Base-by-base conservation (phyloP, 2,888 invertebrate genomes). In the Barypeithes pellucidus region DNA sequence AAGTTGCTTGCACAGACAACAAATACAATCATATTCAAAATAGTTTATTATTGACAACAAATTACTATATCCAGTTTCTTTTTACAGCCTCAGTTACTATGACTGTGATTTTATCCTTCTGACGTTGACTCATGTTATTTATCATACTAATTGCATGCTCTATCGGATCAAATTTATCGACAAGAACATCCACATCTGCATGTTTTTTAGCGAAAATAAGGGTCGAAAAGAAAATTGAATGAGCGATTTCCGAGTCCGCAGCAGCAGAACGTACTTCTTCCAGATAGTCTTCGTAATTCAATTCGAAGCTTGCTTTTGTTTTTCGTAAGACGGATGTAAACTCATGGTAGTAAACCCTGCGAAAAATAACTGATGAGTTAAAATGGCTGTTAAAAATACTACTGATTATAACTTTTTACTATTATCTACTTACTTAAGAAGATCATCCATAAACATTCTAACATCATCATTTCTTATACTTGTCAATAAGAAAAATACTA, bases 401-500 rank as follows among this genome's bases (percentile, higher is more conserved):
- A n/a, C n/a, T n/a, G n/a, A n/a, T n/a, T n/a, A n/a, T n/a, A n/a
- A n/a, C n/a, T n/a, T n/a, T n/a, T n/a, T n/a, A n/a, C n/a, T n/a
- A n/a, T n/a, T n/a, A n/a, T n/a, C 12, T 39, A 41, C 36, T 65
- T 47, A 72, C 50, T 65, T 66, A 12, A 77, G 36, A 16, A 77
- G 63, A 12, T 65, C 63, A 60, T 78, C 77, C n/a, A 76, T 41
- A 16, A 72, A 11, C 0, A 63, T n/a, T 39, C 41, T 50, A 3
- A 70, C 33, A 0, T 71, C 69, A 11, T 72, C 39, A 11, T 61
- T 67, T 29, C 76, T 65, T 12, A 79, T 76, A 73, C 82, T 82
- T 12, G 78, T 77, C 59, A 78, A 79, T 16, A 82, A 50, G 54
- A 83, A 81, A 57, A 82, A 81, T 12, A 81, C 60, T 3, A 83